Base-by-base conservation (phyloP, 2,797 vertebrate genomes). In the Sebastes kiyomatsui region DNA sequence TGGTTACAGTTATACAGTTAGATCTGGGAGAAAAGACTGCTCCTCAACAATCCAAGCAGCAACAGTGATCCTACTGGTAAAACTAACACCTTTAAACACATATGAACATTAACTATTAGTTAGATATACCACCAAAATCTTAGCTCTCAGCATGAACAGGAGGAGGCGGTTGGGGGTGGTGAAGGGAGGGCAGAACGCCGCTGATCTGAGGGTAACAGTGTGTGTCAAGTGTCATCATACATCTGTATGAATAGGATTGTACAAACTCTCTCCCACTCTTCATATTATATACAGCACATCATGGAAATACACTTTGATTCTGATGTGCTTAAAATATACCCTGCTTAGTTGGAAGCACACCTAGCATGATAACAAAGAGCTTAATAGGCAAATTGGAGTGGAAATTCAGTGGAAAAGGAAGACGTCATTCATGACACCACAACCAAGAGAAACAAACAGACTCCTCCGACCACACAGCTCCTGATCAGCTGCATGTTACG, bases 401-500 rank as follows among this genome's bases (percentile, higher is more conserved):
- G 27, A 32, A 60, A 68, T 54, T 35, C 35, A 20, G 9, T 38
- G 18, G 46, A 13, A 49, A 61, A 33, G 42, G 42, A 46, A 18
- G 16, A 0, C 16, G 42, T 46, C 16, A 0, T 18, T 60, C 23
- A 22, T 33, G 30, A 54, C 32, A 69, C 28, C 35, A 30, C 58
- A 73, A 72, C 60, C 46, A 10, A 67, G 22, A 79, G 59, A 54
- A 78, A 72, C 72, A 42, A 38, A 67, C 42, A 14, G 3, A 46
- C 32, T 20, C 33, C 33, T 7, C 20, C 0, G 23, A 55, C 23
- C 20, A 14, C 7, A 27, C n/a, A 3, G 18, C 22, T 32, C 52
- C 72, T 65, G 46, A 55, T 33, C 28, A 7, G 58, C 72, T 66
- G 75, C 68, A n/a, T 49, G 60, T 71, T 32, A 71, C 55, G 65